Conservation (phyloP, 2,797 vertebrate species). For the Melanotaenia maccullochi region DNA sequence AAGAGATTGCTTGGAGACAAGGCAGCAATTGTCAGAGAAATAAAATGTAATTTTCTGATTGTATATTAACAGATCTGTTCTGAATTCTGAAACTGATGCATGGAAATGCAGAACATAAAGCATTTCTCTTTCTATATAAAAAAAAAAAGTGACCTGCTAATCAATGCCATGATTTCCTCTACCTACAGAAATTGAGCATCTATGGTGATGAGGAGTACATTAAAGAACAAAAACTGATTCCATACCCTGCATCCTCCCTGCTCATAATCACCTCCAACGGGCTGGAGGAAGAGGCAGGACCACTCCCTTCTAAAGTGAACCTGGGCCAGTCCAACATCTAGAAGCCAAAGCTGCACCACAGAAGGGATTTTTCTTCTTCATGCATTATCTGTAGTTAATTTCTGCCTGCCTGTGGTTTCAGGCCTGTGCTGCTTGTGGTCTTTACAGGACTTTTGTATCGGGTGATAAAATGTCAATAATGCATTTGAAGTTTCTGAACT, state of each 20-base stretch:
- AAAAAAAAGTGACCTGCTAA: not conserved
- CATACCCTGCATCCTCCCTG: slow-evolving; percentile 90
- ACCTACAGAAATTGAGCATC: slow-evolving; percentile 94
- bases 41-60: too few relatives aligned
- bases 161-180: not conserved
- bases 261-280: slow-evolving; percentile 88
- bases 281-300: slow-evolving; percentile 90
- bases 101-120: not conserved
- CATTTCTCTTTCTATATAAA: not conserved
- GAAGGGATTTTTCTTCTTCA: slow-evolving; percentile 33
- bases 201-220: slow-evolving; percentile 92
- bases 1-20: not conserved
- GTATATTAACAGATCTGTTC: too few relatives aligned
- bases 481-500: slow-evolving; percentile 58
- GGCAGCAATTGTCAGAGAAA: not conserved
- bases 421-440: slow-evolving; percentile 43
- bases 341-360: slow-evolving; percentile 45
- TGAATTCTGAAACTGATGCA: not conserved
- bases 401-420: slow-evolving; percentile 50
- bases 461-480: slow-evolving; percentile 42
- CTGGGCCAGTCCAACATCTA: slow-evolving; percentile 87
- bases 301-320: slow-evolving; percentile 93
- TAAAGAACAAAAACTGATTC: slow-evolving; percentile 90
- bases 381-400: slow-evolving; percentile 38
- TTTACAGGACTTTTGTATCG: slow-evolving; percentile 56